These are phyloP conservation scores for Diachasmimorpha longicaudata DNA, from an alignment of 1,140 invertebrate genomes.

Conservation along the genomic window DNA sequence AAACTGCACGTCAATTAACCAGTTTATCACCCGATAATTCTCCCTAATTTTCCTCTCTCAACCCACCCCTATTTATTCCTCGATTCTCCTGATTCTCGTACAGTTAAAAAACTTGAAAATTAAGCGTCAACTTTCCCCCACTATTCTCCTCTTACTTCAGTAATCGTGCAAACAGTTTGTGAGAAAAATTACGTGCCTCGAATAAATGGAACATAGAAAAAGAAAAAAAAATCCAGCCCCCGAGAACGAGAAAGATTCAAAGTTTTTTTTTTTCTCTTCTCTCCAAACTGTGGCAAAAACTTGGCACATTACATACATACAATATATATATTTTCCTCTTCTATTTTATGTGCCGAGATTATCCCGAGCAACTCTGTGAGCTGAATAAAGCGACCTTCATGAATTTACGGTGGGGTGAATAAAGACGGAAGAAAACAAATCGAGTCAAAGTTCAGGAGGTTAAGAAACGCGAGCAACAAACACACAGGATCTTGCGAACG, in stretches of 20 bases:
- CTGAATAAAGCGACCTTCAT: neutral
- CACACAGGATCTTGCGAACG: neutral
- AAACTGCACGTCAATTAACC: neutral
- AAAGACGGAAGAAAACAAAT: neutral
- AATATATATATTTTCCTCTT: neutral
- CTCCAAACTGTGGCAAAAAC: neutral
- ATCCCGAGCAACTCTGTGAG: neutral
- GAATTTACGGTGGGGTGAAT: neutral
- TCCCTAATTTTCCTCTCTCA: neutral
- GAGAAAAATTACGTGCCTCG: slow-evolving; percentile 12
- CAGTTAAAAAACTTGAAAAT: neutral
- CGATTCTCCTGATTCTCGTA: neutral
- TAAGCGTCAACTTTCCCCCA: neutral
- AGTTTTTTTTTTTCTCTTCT: neutral
- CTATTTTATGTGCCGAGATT: neutral
- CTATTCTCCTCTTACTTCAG: neutral
- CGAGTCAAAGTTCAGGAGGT: neutral
- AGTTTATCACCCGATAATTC: neutral
- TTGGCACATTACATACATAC: neutral
- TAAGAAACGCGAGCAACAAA: neutral
- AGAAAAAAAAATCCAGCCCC: neutral
- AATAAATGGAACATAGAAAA: neutral
- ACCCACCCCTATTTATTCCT: neutral
- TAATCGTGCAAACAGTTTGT: slow-evolving; percentile 8
- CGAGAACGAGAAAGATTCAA: neutral